Evolutionary conservation across 2,888 invertebrate species (phyloP), one percentile per base, ranked within the genome.

Genomic region (Disparrhopalites patrizii): DNA sequence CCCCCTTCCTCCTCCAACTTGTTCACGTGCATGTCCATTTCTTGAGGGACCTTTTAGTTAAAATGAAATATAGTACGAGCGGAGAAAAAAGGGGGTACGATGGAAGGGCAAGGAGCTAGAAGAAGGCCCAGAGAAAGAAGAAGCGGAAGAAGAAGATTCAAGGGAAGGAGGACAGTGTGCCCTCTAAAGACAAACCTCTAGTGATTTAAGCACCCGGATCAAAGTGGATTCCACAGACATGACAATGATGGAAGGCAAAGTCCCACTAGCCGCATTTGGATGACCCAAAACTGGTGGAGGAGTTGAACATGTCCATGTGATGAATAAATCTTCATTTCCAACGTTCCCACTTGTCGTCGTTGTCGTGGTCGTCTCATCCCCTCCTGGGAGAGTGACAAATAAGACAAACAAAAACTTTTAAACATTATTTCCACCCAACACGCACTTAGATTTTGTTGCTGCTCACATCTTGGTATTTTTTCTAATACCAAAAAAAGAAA

Each of bases 171-270:
- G 28, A n/a, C n/a, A n/a, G n/a, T n/a, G n/a, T n/a, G n/a, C 20
- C 28, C 36, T 20, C 13, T 36, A 55, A 31, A 51, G 47, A 62
- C 72, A 72, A 68, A 81, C 81, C 79, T 81, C 81, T 31, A 81
- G 77, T 28, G 79, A 78, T 76, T 79, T 79, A 52, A 84, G 81
- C 52, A 83, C 79, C 69, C 81, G 80, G 51, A 82, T 79, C 57
- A 83, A 79, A 23, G 83, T 79, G 18, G 82, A 82, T 75, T 84
- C 84, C 5, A 83, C 79, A 3, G 83, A 82, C 52, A 83, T 81
- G 52, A 81, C 81, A 54, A 82, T 73, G 62, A 75, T 68, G 31
- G 72, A 67, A 57, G 73, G 72, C 20, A 73, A 63, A 38, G 67
- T 66, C 33, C 73, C 72, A 57, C 71, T 69, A 10, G 72, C 75